Percentiles rank a stretch among this genome's conserved stretches.
phyloP scores from a whole-genome alignment of 1,140 invertebrate genomes.

The Drosophila navojoa region DNA sequence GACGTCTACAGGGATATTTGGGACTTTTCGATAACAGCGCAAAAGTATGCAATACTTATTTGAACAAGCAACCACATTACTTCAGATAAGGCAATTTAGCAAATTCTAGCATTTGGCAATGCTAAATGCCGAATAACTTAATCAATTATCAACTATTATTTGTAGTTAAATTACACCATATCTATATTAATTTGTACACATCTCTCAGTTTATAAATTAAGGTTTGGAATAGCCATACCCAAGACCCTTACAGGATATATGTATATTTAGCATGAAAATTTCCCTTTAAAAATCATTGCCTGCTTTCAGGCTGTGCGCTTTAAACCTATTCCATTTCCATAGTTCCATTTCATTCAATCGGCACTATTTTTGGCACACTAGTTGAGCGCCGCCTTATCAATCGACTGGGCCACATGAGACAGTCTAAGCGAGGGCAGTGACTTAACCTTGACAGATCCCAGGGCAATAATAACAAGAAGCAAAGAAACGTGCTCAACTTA shows the following conservation, averaged over 20 bases:
- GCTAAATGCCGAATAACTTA: background rate
- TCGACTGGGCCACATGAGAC: slow-evolving; percentile 9
- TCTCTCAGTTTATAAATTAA: too few species aligned
- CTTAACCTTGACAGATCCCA: slow-evolving; percentile 31
- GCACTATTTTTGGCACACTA: background rate
- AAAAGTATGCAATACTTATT: background rate
- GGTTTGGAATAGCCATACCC: too few species aligned
- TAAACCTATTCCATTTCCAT: background rate
- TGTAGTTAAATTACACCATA: too few species aligned
- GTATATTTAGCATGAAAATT: background rate
- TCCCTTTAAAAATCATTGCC: slow-evolving; percentile 7
- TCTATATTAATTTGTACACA: too few species aligned
- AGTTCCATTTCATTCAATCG: slow-evolving; percentile 1
- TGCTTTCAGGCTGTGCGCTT: slow-evolving; percentile 13
- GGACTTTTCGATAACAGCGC: background rate
- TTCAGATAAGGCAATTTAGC: too few species aligned
- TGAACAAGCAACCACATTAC: background rate
- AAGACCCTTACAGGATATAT: background rate
- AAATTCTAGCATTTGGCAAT: background rate
- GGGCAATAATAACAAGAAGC: slow-evolving; percentile 1
- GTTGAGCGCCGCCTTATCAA: slow-evolving; percentile 17
- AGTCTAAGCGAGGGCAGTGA: slow-evolving; percentile 7
- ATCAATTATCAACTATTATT: too few species aligned
- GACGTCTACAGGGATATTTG: background rate
- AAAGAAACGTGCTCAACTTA: slow-evolving; percentile 29